Evolutionary conservation across 2,113 vertebrate genomes (phyloP).

Genomic region (Burhinus bistriatus): DNA sequence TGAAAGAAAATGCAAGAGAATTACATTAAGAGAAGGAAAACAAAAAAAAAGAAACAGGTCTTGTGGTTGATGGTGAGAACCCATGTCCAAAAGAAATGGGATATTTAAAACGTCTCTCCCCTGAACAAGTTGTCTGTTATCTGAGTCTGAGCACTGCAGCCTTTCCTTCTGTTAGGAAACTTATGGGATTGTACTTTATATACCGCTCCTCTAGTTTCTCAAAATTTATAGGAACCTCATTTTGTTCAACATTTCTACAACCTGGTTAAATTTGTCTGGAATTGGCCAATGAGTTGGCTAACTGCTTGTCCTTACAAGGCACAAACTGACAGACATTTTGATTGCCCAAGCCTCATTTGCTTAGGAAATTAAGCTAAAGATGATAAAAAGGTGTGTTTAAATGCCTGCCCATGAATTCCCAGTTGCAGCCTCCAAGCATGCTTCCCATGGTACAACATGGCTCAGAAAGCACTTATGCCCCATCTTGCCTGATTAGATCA

Average conservation of each 20-base stretch:
- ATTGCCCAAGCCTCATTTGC: background rate
- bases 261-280: accelerated
- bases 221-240: background rate
- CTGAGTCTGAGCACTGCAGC: background rate
- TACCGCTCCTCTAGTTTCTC: background rate
- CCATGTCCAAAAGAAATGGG: background rate
- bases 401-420: background rate
- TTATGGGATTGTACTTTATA: accelerated
- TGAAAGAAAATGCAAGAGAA: background rate
- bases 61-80: background rate
- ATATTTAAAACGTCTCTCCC: background rate
- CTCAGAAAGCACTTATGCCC: background rate
- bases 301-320: background rate
- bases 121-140: background rate
- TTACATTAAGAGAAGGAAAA: background rate
- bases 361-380: background rate
- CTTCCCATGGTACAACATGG: background rate
- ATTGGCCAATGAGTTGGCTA: background rate
- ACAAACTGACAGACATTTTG: background rate
- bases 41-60: background rate
- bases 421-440: background rate
- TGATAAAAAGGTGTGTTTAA: background rate
- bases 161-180: background rate
- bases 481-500: background rate
- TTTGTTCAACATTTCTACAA: background rate